Conservation (phyloP, 1,140 invertebrate genomes). For the Helicoverpa armigera region DNA sequence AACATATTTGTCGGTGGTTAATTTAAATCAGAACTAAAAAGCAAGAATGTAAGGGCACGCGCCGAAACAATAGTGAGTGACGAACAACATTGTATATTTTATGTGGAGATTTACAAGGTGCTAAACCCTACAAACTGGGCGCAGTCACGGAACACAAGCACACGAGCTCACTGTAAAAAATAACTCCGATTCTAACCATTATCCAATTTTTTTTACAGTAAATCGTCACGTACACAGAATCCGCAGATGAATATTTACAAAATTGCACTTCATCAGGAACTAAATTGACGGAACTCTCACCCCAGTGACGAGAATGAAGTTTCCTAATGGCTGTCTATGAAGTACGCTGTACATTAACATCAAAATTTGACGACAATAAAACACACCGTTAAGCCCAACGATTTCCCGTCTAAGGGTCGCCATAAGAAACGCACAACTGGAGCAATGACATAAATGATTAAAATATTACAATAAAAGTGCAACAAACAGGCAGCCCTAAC, state of each 20-base stretch:
- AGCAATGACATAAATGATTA: constrained; percentile 55
- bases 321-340: constrained; percentile 46
- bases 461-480: constrained; percentile 66
- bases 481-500: constrained; percentile 59
- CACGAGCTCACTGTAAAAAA: constrained; percentile 32
- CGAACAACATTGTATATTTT: constrained; percentile 80
- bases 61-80: constrained; percentile 60
- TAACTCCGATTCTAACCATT: constrained; percentile 32
- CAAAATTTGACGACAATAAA: constrained; percentile 60
- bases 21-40: constrained; percentile 56
- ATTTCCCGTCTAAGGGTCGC: constrained; percentile 48
- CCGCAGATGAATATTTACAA: constrained; percentile 16
- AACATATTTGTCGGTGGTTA: constrained; percentile 46
- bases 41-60: constrained; percentile 59
- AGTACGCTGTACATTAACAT: constrained; percentile 58
- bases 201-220: constrained; percentile 1
- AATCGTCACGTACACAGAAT: constrained; percentile 15
- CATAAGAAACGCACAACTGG: constrained; percentile 55
- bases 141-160: constrained; percentile 67
- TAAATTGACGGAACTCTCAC: constrained; percentile 17
- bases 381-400: constrained; percentile 58
- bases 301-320: constrained; percentile 40
- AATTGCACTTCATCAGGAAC: background rate
- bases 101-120: constrained; percentile 76
- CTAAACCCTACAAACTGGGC: constrained; percentile 70